phyloP scores from a whole-genome alignment of 2,888 invertebrate genomes.

The Diadegma fenestrale region DNA sequence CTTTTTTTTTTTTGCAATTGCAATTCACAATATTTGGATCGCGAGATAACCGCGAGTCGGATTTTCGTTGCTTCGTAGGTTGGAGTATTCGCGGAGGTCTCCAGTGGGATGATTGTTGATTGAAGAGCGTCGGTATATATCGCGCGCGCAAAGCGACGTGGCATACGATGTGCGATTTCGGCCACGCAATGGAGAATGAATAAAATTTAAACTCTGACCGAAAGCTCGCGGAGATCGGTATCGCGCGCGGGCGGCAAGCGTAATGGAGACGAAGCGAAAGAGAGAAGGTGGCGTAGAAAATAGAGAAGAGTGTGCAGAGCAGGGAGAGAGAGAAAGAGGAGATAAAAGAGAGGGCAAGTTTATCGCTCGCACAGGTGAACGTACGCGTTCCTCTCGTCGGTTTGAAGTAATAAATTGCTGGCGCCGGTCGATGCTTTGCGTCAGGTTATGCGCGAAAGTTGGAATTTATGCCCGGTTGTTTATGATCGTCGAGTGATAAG shows the following conservation, averaged over 20 bases:
- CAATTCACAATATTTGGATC: not conserved
- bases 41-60: not conserved
- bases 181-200: constrained; percentile 12
- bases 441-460: constrained; percentile 85
- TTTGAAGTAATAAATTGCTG: constrained; percentile 83
- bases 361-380: constrained; percentile 77
- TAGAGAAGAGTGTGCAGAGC: constrained; percentile 24
- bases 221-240: constrained; percentile 34
- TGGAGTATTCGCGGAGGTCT: not conserved
- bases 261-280: constrained; percentile 20
- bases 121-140: constrained; percentile 9
- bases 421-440: constrained; percentile 81
- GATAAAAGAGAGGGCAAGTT: constrained; percentile 71
- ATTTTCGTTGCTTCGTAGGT: not conserved
- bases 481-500: constrained; percentile 85
- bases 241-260: not conserved
- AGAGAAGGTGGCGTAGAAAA: not conserved
- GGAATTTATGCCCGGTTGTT: constrained; percentile 85
- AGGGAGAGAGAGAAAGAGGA: constrained; percentile 37
- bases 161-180: constrained; percentile 28
- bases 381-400: constrained; percentile 72
- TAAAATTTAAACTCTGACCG: constrained; percentile 59
- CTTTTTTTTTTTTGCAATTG: not conserved
- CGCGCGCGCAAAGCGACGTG: not conserved
- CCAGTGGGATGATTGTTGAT: constrained; percentile 8